Conservation (phyloP, 2,113 vertebrate genomes). For the Chaetodon trifascialis region DNA sequence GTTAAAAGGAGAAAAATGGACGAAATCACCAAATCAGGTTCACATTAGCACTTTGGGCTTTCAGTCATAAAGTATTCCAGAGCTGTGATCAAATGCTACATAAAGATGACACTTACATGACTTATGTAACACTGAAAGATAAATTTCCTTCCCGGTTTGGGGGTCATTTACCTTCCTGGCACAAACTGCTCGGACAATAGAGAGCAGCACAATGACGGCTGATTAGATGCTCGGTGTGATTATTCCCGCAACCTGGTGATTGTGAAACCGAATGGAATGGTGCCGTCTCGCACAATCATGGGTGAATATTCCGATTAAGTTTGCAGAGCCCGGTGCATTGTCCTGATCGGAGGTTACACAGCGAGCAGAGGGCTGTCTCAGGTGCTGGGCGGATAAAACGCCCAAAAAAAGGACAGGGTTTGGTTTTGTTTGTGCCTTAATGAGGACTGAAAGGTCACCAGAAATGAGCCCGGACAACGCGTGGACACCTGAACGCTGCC, state of each 20-base stretch:
- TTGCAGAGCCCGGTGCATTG: conserved; percentile 19
- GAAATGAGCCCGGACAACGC: background rate
- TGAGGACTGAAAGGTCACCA: background rate
- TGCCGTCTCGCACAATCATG: conserved; percentile 43
- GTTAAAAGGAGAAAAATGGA: background rate
- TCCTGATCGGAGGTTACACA: conserved; percentile 32
- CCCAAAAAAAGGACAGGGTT: background rate
- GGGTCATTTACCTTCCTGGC: conserved; percentile 46
- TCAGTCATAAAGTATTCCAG: background rate
- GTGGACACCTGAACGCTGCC: background rate
- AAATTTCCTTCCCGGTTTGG: conserved; percentile 40
- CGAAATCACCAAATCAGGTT: background rate
- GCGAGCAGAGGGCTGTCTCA: background rate
- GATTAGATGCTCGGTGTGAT: conserved; percentile 65
- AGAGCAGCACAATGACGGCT: conserved; percentile 62
- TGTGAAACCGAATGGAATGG: conserved; percentile 48
- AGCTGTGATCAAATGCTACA: conserved; percentile 8
- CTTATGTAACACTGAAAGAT: too few species aligned
- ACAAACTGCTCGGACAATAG: conserved; percentile 33
- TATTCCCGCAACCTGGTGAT: conserved; percentile 56
- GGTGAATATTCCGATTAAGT: conserved; percentile 60
- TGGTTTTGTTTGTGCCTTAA: background rate
- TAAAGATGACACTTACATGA: conserved; percentile 2
- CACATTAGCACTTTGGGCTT: conserved; percentile 45
- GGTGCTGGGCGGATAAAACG: background rate